A percentile compares a stretch with the other conserved stretches of the same genome.
phyloP scores from a whole-genome alignment of 2,113 vertebrate genomes.

The Connochaetes taurinus region DNA sequence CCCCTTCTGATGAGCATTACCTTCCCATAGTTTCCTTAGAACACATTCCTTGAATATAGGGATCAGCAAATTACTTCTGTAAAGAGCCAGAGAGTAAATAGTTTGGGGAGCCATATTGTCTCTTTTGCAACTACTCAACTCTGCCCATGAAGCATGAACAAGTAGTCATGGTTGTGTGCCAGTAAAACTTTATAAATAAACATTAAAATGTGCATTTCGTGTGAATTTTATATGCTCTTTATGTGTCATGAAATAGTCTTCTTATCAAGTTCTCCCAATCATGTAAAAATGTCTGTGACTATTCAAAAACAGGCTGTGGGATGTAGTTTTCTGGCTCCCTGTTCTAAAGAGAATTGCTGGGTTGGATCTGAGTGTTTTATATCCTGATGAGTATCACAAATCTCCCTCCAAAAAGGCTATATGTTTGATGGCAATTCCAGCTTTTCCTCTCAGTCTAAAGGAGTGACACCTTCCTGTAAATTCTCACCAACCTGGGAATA shows the following conservation, averaged over 20 bases:
- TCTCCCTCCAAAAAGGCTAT: no score
- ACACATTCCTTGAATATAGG: neutral
- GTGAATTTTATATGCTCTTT: neutral
- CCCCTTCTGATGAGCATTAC: neutral
- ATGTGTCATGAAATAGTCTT: neutral
- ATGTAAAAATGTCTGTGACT: neutral
- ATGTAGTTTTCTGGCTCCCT: fast-evolving
- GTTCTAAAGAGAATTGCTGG: neutral
- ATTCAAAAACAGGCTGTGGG: neutral
- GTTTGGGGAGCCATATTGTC: neutral
- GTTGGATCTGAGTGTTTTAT: fast-evolving
- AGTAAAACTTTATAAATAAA: neutral
- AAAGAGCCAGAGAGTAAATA: no score
- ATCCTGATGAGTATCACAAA: fast-evolving
- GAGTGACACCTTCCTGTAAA: neutral
- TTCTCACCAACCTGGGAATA: neutral
- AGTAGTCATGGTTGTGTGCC: neutral
- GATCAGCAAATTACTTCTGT: neutral
- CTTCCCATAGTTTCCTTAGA: neutral
- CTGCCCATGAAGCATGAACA: neutral
- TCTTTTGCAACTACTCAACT: fast-evolving
- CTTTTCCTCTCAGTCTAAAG: neutral
- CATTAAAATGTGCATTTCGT: neutral
- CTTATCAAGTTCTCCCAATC: neutral
- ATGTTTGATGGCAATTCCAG: neutral